phyloP scores from a whole-genome alignment of 2,113 vertebrate species.

The Scomber colias region DNA sequence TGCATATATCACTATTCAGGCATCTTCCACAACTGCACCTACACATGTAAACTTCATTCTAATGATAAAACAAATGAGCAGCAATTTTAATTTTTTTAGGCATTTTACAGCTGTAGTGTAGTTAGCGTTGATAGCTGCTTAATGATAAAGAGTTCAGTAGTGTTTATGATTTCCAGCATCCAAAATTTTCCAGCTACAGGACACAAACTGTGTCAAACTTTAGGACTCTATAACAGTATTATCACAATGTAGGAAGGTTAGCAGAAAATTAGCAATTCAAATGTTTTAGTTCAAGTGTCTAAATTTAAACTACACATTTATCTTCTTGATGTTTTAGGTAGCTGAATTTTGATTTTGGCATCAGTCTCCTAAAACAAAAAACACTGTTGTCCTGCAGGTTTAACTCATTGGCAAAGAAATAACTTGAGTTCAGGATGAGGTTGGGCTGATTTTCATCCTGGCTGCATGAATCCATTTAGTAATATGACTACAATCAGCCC shows the following conservation, averaged over 20 bases:
- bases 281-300: neutral
- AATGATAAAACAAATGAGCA: slow-evolving; percentile 25
- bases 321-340: neutral
- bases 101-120: neutral
- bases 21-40: neutral
- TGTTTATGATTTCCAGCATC: neutral
- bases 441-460: neutral
- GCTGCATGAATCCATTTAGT: neutral
- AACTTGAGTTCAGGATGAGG: neutral
- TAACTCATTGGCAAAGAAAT: neutral
- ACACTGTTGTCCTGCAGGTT: neutral
- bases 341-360: neutral
- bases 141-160: slow-evolving; percentile 30
- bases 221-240: neutral
- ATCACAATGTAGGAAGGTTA: neutral
- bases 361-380: neutral
- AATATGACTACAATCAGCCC: neutral
- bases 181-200: neutral
- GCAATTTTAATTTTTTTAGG: neutral
- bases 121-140: neutral
- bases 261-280: neutral
- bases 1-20: slow-evolving; percentile 5
- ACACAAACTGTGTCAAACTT: neutral
- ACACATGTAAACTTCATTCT: slow-evolving; percentile 33
- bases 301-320: neutral